Conservation (phyloP, 2,113 vertebrate species). For the Pelobates fuscus region DNA sequence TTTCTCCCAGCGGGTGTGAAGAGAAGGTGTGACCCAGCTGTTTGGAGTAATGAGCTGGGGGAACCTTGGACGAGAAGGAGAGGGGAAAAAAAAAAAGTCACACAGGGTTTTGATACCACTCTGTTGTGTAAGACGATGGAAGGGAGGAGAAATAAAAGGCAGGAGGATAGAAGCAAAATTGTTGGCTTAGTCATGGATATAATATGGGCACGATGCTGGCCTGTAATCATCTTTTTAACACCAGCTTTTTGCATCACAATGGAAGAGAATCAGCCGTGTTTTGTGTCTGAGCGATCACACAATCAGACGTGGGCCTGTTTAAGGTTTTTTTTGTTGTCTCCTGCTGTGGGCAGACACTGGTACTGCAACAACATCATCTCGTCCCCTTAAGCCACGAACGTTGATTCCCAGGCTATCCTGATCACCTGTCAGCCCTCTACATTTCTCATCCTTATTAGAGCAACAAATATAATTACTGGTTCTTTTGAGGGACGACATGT, state of each 20-base stretch:
- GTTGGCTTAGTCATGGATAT: conserved; percentile 33
- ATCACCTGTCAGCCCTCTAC: conserved; percentile 10
- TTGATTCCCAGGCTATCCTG: neutral
- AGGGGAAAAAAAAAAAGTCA: neutral
- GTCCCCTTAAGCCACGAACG: neutral
- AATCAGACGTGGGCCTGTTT: conserved; percentile 3
- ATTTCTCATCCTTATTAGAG: conserved; percentile 7
- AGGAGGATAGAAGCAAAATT: neutral
- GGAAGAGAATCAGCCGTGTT: neutral
- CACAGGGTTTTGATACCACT: neutral
- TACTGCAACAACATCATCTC: neutral
- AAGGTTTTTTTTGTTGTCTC: neutral
- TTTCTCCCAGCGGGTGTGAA: conserved; percentile 6
- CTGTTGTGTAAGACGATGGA: neutral
- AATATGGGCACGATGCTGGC: conserved; percentile 7
- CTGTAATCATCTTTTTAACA: conserved; percentile 35
- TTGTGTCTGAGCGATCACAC: neutral
- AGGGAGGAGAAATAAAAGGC: neutral
- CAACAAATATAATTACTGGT: neutral
- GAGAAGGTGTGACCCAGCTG: conserved; percentile 46
- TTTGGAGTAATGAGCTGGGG: conserved; percentile 8
- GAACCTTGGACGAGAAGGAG: neutral
- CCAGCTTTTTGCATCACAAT: conserved; percentile 1
- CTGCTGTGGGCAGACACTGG: neutral
- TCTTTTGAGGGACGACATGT: neutral